Percentiles rank a stretch among this genome's conserved stretches.
Evolutionary conservation across 1,140 invertebrate genomes (phyloP).

Genomic region (Subanguina moxae): DNA sequence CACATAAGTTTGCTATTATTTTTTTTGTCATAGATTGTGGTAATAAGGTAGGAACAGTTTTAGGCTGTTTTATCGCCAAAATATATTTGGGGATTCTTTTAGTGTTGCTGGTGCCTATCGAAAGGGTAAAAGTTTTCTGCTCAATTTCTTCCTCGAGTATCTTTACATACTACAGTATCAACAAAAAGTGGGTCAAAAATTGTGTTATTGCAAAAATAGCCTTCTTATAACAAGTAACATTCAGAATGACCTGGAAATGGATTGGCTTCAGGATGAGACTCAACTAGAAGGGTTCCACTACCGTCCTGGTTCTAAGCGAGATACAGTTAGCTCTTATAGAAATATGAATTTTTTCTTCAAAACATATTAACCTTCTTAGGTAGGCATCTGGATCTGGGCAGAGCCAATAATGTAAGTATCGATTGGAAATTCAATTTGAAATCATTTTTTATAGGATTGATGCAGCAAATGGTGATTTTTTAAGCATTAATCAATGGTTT

Average conservation of each 20-base stretch:
- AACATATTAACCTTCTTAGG: too few relatives aligned
- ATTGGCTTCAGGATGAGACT: slow-evolving; percentile 56
- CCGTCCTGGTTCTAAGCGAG: slow-evolving; percentile 62
- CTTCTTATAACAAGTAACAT: slow-evolving; percentile 18
- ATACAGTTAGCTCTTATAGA: slow-evolving; percentile 51
- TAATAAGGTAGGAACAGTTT: background rate
- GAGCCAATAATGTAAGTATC: slow-evolving; percentile 61
- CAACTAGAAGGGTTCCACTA: slow-evolving; percentile 62
- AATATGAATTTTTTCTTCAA: too few relatives aligned
- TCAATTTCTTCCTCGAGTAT: slow-evolving; percentile 87
- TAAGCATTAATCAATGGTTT: too few relatives aligned
- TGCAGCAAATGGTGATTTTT: slow-evolving; percentile 49
- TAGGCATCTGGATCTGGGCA: slow-evolving; percentile 64
- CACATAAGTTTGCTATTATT: too few relatives aligned
- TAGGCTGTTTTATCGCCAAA: slow-evolving; percentile 72
- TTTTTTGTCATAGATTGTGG: too few relatives aligned
- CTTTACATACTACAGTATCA: slow-evolving; percentile 54
- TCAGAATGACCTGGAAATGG: slow-evolving; percentile 43
- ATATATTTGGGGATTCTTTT: too few relatives aligned
- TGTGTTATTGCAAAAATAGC: background rate
- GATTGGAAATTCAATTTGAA: background rate
- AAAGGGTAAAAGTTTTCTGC: slow-evolving; percentile 88
- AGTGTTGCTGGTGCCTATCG: slow-evolving; percentile 91
- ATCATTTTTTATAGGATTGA: slow-evolving; percentile 24
- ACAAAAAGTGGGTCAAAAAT: slow-evolving; percentile 31